Conservation (phyloP, 2,888 invertebrate species). For the Cephus rjabovi region DNA sequence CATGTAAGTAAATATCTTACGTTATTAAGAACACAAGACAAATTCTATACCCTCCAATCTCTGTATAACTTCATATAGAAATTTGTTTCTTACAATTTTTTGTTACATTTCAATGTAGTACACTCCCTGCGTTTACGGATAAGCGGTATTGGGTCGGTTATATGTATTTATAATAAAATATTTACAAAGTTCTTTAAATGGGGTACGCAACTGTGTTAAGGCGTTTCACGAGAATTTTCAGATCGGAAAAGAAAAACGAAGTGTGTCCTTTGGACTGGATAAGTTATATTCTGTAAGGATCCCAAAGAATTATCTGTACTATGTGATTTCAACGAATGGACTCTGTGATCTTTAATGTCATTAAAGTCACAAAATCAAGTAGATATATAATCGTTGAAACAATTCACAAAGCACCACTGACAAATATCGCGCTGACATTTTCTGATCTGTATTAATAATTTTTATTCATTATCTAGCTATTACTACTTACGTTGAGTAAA, state of each 20-base stretch:
- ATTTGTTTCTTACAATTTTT: background rate
- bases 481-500: conserved; percentile 14
- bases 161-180: background rate
- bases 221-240: background rate
- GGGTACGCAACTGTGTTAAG: background rate
- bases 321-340: background rate
- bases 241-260: background rate
- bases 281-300: background rate
- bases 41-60: background rate
- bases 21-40: background rate
- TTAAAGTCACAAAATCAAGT: background rate
- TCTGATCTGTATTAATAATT: conserved; percentile 3
- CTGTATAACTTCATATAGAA: background rate
- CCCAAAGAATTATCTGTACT: background rate
- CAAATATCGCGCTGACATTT: background rate
- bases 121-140: background rate
- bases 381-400: background rate
- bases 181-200: background rate
- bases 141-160: background rate
- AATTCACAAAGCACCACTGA: background rate
- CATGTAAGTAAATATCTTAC: background rate
- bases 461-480: conserved; percentile 17
- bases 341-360: background rate
- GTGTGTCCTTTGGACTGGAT: background rate
- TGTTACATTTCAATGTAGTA: background rate